Evolutionary conservation across 2,797 vertebrate genomes (phyloP), one percentile per base, ranked within the genome.

Genomic region (Lateolabrax maculatus): DNA sequence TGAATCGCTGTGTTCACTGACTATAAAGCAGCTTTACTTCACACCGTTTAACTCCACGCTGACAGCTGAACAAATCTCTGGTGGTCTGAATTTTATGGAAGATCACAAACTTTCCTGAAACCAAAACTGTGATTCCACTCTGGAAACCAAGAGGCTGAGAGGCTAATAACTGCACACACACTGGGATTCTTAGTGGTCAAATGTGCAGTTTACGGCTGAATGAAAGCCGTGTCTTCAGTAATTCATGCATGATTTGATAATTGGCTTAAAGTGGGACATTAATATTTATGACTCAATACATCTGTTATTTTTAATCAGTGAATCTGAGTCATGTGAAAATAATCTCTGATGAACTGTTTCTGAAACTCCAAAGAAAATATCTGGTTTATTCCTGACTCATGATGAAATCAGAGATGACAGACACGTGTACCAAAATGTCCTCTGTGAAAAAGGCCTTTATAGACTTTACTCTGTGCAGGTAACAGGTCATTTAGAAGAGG

Each of bases 311-410:
- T 36, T 48, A 55, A 61, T 63, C 31, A 37, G 37, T 5, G 21
- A 48, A 53, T 57, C 43, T 37, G 57, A 67, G 60, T 37, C 65
- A 11, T 44, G 16, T 31, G 8, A 46, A 68, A 43, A 34, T 25
- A n/a, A 72, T 64, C 51, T 51, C 23, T 72, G 65, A 78, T 57
- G 39, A 9, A 39, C 25, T 25, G 48, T 43, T 46, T 67, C 31
- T 27, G 5, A 25, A 56, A 56, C 29, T 64, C 61, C 61, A 65
- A 56, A 65, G 58, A 62, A 74, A 78, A 77, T 43, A 70, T 49
- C 34, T 29, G 9, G 46, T 81, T 78, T 27, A 12, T 43, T 68
- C 16, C 43, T 49, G 48, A 84, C 74, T 62, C 16, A 56, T 34
- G 11, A 34, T 41, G 67, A 72, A 9, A 31, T 43, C 37, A 60